Conservation (phyloP, 2,888 invertebrate species). For the Sphaerolaimus hirsutus region DNA sequence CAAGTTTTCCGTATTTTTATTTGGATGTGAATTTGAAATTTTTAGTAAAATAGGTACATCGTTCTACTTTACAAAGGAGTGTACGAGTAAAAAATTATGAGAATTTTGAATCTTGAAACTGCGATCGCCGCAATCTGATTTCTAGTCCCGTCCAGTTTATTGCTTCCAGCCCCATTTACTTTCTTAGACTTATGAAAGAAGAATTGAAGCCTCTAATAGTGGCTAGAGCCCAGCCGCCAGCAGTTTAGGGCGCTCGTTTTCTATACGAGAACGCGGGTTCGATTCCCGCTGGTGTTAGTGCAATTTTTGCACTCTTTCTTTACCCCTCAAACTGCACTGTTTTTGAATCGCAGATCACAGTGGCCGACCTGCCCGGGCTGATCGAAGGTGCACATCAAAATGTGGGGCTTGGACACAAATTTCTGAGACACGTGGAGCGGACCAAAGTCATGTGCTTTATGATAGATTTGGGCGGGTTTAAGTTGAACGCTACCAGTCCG, state of each 20-base stretch:
- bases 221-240: too few species aligned
- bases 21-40: too few species aligned
- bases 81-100: background rate
- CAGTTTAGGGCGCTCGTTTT: background rate
- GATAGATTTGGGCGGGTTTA: slow-evolving; percentile 71
- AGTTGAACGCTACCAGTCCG: slow-evolving; percentile 43
- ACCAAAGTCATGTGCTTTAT: slow-evolving; percentile 64
- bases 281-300: background rate
- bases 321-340: too few species aligned
- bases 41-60: too few species aligned
- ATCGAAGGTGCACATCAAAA: slow-evolving; percentile 83
- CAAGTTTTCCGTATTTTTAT: slow-evolving; percentile 1
- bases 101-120: background rate
- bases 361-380: slow-evolving; percentile 81
- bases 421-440: slow-evolving; percentile 73
- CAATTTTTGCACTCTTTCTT: too few species aligned
- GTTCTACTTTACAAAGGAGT: too few species aligned
- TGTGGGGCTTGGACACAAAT: slow-evolving; percentile 43
- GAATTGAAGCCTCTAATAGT: too few species aligned
- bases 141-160: too few species aligned
- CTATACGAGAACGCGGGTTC: background rate
- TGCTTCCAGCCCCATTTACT: too few species aligned
- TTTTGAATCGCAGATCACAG: slow-evolving; percentile 39
- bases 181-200: too few species aligned
- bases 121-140: too few species aligned